Evolutionary conservation across 1,140 invertebrate species (phyloP).

Genomic region (Drosophila busckii): DNA sequence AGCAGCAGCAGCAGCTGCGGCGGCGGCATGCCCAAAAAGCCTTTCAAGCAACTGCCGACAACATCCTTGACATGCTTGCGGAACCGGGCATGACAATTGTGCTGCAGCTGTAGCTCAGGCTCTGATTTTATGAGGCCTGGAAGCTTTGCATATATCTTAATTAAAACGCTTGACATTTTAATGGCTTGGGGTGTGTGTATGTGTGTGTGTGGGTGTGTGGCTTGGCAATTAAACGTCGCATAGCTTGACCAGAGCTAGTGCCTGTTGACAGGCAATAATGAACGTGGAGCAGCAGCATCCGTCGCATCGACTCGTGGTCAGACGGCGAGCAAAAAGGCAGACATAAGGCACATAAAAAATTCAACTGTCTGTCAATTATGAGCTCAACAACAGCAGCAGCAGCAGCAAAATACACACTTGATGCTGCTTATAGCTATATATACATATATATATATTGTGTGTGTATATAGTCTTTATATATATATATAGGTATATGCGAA

Average conservation of each 20-base stretch:
- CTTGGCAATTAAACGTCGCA: slow-evolving; percentile 58
- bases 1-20: slow-evolving; percentile 1
- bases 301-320: slow-evolving; percentile 3
- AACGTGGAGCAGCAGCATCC: slow-evolving; percentile 3
- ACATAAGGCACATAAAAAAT: slow-evolving; percentile 55
- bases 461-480: slow-evolving; percentile 5
- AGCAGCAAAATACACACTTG: slow-evolving; percentile 48
- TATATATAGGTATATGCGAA: not conserved
- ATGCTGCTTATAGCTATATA: slow-evolving; percentile 34
- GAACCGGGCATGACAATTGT: slow-evolving; percentile 65
- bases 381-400: slow-evolving; percentile 28
- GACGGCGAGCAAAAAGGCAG: slow-evolving; percentile 18
- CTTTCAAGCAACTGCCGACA: slow-evolving; percentile 41
- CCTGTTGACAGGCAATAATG: slow-evolving; percentile 15
- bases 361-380: slow-evolving; percentile 70
- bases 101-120: slow-evolving; percentile 8
- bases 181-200: too few relatives aligned
- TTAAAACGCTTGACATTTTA: slow-evolving; percentile 52
- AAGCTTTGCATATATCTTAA: slow-evolving; percentile 42
- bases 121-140: slow-evolving; percentile 1
- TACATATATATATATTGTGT: slow-evolving; percentile 8
- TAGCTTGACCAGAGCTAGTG: too few relatives aligned
- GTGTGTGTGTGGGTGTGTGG: too few relatives aligned
- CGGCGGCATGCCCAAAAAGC: slow-evolving; percentile 16
- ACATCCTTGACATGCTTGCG: slow-evolving; percentile 71